Percentiles rank a stretch among this genome's conserved stretches.
These are phyloP conservation scores for Periplaneta americana DNA, from an alignment of 1,140 invertebrate genomes.

Conservation along the genomic window DNA sequence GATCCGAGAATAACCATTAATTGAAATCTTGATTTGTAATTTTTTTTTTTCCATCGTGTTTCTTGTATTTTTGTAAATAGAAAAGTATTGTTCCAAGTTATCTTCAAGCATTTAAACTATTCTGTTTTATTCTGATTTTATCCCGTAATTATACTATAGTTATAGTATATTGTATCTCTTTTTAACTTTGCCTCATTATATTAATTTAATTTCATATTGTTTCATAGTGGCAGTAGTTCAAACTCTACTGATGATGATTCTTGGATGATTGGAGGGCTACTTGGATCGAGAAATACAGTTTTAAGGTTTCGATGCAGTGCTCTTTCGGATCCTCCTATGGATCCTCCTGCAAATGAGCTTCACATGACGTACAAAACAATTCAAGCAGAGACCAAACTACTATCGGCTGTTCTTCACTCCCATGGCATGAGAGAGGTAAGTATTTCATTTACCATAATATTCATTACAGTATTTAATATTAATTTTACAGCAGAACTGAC, in stretches of 20 bases:
- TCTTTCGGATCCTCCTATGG: conserved; percentile 38
- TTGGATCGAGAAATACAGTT: conserved; percentile 16
- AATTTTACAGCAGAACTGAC: too few relatives aligned
- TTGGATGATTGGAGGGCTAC: conserved; percentile 17
- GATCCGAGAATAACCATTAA: too few relatives aligned
- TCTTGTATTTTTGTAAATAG: background rate
- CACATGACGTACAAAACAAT: conserved; percentile 75
- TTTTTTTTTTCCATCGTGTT: too few relatives aligned
- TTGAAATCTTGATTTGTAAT: too few relatives aligned
- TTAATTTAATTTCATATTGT: background rate
- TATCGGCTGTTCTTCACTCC: conserved; percentile 63
- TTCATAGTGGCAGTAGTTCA: background rate
- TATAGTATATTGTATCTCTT: background rate
- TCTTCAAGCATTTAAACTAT: background rate
- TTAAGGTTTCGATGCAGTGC: conserved; percentile 21
- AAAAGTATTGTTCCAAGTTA: background rate
- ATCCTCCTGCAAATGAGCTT: conserved; percentile 58
- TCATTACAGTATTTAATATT: too few relatives aligned
- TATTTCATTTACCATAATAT: too few relatives aligned
- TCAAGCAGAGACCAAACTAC: conserved; percentile 72
- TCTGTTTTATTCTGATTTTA: background rate
- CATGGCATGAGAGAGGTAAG: conserved; percentile 65
- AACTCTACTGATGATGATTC: background rate
- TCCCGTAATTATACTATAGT: background rate
- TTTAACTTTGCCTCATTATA: background rate